A percentile compares a stretch with the other conserved stretches of the same genome.
Conservation (phyloP, 2,888 invertebrate species). For the Phrixothrix hirtus region DNA sequence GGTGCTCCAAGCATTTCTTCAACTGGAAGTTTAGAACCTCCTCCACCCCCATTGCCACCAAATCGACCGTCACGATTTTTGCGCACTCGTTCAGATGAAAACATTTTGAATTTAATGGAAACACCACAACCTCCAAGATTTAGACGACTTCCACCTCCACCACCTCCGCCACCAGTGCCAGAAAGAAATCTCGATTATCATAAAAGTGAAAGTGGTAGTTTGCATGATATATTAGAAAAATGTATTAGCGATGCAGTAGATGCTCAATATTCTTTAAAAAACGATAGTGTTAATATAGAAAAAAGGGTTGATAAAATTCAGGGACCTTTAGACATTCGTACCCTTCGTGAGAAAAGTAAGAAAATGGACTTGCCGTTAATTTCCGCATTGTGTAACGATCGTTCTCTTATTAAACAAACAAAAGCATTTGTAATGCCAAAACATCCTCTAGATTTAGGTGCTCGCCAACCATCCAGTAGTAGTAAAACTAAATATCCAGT, state of each 20-base stretch:
- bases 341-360: slow-evolving; percentile 84
- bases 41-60: slow-evolving; percentile 67
- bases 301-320: slow-evolving; percentile 21
- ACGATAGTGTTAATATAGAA: slow-evolving; percentile 28
- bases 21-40: slow-evolving; percentile 65
- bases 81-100: slow-evolving; percentile 79
- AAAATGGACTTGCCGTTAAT: slow-evolving; percentile 90
- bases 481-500: slow-evolving; percentile 67
- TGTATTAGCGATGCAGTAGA: slow-evolving; percentile 30
- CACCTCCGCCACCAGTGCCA: slow-evolving; percentile 60
- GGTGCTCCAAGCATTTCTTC: slow-evolving; percentile 70
- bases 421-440: slow-evolving; percentile 83
- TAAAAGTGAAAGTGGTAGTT: slow-evolving; percentile 13
- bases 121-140: slow-evolving; percentile 60
- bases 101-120: slow-evolving; percentile 73
- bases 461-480: slow-evolving; percentile 54
- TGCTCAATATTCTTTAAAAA: slow-evolving; percentile 22
- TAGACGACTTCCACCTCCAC: slow-evolving; percentile 60
- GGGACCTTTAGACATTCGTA: slow-evolving; percentile 72
- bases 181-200: slow-evolving; percentile 46
- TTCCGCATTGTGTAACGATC: slow-evolving; percentile 91
- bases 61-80: slow-evolving; percentile 64
- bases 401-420: slow-evolving; percentile 84
- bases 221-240: slow-evolving; percentile 42
- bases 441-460: slow-evolving; percentile 54